Evolutionary conservation across 1,140 invertebrate species (phyloP).

Genomic region (Aphidius gifuensis): DNA sequence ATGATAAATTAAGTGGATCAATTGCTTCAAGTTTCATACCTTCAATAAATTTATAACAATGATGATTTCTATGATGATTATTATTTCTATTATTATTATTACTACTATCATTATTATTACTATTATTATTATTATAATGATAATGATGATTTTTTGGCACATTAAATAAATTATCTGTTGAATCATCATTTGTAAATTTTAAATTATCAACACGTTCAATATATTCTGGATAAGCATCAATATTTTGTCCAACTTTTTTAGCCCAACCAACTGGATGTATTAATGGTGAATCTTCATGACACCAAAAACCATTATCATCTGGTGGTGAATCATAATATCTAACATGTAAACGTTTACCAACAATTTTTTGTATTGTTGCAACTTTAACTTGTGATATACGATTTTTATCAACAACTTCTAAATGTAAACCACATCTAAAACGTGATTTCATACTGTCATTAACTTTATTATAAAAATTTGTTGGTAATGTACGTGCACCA

Average conservation of each 20-base stretch:
- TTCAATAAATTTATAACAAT: slow-evolving; percentile 65
- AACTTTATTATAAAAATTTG: slow-evolving; percentile 87
- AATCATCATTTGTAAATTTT: slow-evolving; percentile 66
- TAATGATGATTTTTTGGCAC: slow-evolving; percentile 52
- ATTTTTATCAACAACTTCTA: slow-evolving; percentile 96
- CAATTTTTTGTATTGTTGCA: slow-evolving; percentile 83
- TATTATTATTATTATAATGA: no score
- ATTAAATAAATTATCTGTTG: slow-evolving; percentile 72
- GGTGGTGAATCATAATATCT: slow-evolving; percentile 82
- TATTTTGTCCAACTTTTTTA: slow-evolving; percentile 72
- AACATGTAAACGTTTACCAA: slow-evolving; percentile 87
- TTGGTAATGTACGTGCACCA: slow-evolving; percentile 87
- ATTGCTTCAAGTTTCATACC: slow-evolving; percentile 97
- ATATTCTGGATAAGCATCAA: slow-evolving; percentile 79
- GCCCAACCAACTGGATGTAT: slow-evolving; percentile 97
- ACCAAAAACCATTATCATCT: slow-evolving; percentile 88
- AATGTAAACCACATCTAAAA: slow-evolving; percentile 75
- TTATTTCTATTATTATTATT: no score
- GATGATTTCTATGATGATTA: slow-evolving; percentile 28
- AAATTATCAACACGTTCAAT: slow-evolving; percentile 62
- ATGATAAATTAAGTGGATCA: slow-evolving; percentile 90
- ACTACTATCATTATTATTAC: no score
- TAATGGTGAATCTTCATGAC: slow-evolving; percentile 89
- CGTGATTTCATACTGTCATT: slow-evolving; percentile 78
- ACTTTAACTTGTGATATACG: slow-evolving; percentile 90